Conservation (phyloP, 1,140 invertebrate species). For the Mylabris phalerata region DNA sequence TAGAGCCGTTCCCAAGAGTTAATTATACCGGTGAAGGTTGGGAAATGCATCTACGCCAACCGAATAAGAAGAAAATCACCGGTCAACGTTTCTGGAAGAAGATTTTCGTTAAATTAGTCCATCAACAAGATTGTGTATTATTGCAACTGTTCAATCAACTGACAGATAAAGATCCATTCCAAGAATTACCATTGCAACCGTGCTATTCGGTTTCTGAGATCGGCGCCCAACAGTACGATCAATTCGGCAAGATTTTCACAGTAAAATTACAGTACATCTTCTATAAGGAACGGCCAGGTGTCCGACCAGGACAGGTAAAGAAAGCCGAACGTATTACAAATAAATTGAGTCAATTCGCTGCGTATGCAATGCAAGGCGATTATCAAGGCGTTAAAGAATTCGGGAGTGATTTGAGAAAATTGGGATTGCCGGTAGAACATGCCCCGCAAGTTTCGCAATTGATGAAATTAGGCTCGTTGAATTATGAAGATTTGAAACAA, state of each 20-base stretch:
- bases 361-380: slow-evolving; percentile 88
- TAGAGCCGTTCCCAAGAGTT: slow-evolving; percentile 85
- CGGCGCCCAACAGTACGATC: slow-evolving; percentile 94
- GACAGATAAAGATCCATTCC: slow-evolving; percentile 84
- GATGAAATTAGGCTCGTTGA: slow-evolving; percentile 89
- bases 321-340: slow-evolving; percentile 87
- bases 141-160: slow-evolving; percentile 79
- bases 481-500: slow-evolving; percentile 82
- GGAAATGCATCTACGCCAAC: slow-evolving; percentile 94
- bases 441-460: slow-evolving; percentile 94
- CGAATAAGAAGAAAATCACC: slow-evolving; percentile 98
- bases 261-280: slow-evolving; percentile 97
- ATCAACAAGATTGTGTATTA: slow-evolving; percentile 75
- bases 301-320: slow-evolving; percentile 90
- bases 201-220: slow-evolving; percentile 90
- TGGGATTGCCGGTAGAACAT: slow-evolving; percentile 94
- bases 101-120: slow-evolving; percentile 76
- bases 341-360: slow-evolving; percentile 88
- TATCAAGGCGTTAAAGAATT: slow-evolving; percentile 85
- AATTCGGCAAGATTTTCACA: slow-evolving; percentile 98
- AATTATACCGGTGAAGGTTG: slow-evolving; percentile 80
- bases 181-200: slow-evolving; percentile 86
- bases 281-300: slow-evolving; percentile 96
- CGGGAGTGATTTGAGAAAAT: slow-evolving; percentile 83
- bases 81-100: slow-evolving; percentile 98